Percentiles rank a stretch among this genome's conserved stretches.
These are phyloP conservation scores for Turritopsis dohrnii DNA, from an alignment of 30 jellyfish, hydroid and myxozoan genomes.

Conservation along the genomic window DNA sequence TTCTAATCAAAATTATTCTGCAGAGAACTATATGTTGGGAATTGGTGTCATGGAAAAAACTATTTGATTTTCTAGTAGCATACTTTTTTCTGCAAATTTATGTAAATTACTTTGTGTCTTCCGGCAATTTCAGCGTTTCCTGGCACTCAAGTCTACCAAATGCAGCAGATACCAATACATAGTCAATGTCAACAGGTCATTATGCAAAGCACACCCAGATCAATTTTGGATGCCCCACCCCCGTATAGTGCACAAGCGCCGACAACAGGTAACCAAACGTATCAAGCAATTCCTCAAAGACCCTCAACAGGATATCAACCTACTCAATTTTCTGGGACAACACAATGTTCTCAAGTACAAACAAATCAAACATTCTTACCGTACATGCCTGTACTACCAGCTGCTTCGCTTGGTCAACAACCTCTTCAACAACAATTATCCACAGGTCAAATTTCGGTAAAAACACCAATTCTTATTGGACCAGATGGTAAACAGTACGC, in stretches of 20 bases:
- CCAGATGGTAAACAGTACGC: not conserved
- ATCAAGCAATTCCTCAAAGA: not conserved
- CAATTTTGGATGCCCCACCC: not conserved
- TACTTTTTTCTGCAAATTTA: no score
- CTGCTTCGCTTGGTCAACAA: not conserved
- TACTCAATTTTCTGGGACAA: no score
- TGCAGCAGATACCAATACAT: not conserved
- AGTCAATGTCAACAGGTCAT: not conserved
- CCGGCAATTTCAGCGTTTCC: not conserved
- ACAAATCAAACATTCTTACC: no score
- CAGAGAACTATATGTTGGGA: no score
- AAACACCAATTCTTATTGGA: not conserved
- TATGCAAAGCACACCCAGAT: not conserved
- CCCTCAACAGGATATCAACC: not conserved
- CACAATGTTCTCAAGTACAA: no score
- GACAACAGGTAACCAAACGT: no score
- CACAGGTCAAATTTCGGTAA: not conserved
- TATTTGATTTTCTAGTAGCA: no score
- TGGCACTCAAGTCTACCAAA: not conserved
- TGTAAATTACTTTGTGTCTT: no score
- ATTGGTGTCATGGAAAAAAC: no score
- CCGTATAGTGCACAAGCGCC: not conserved
- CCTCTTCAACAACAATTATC: not conserved
- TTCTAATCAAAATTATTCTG: no score
- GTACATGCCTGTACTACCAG: not conserved